Evolutionary conservation across 2,888 invertebrate genomes (phyloP).

Genomic region (Unio pictorum): DNA sequence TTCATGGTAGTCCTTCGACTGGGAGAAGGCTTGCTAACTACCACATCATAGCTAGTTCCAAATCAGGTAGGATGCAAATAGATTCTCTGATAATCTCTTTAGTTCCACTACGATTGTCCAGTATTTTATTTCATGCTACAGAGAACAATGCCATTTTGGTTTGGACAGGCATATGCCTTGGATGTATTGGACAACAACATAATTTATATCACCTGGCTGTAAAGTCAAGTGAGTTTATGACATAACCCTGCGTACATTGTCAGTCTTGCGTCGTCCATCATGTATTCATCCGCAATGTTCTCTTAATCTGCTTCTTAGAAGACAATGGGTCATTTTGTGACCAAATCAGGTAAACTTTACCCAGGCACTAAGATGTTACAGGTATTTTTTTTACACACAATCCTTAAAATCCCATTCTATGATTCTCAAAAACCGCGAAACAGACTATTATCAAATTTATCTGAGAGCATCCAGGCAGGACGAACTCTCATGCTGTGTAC

Average conservation of each 20-base stretch:
- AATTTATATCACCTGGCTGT: background rate
- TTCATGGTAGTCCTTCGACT: conserved; percentile 68
- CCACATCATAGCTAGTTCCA: conserved; percentile 65
- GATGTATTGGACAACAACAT: background rate
- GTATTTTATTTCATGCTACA: background rate
- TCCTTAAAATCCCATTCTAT: too few relatives aligned
- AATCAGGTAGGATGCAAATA: conserved; percentile 62
- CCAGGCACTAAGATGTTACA: too few relatives aligned
- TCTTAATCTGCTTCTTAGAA: too few relatives aligned
- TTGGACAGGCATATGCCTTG: too few relatives aligned
- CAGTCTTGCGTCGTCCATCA: background rate
- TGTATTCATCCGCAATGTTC: background rate
- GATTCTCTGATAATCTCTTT: background rate
- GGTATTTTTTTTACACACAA: too few relatives aligned
- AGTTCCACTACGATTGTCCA: background rate
- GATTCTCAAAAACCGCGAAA: too few relatives aligned
- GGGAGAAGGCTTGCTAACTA: conserved; percentile 67
- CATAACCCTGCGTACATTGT: conserved; percentile 1
- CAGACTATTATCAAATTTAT: too few relatives aligned
- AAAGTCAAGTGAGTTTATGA: background rate
- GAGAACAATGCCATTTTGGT: background rate
- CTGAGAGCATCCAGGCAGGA: too few relatives aligned
- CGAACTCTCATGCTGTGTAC: too few relatives aligned
- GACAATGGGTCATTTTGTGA: too few relatives aligned
- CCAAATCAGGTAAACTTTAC: too few relatives aligned